Conservation (phyloP, 2,888 invertebrate species). For the Cantharis flavilabris region DNA sequence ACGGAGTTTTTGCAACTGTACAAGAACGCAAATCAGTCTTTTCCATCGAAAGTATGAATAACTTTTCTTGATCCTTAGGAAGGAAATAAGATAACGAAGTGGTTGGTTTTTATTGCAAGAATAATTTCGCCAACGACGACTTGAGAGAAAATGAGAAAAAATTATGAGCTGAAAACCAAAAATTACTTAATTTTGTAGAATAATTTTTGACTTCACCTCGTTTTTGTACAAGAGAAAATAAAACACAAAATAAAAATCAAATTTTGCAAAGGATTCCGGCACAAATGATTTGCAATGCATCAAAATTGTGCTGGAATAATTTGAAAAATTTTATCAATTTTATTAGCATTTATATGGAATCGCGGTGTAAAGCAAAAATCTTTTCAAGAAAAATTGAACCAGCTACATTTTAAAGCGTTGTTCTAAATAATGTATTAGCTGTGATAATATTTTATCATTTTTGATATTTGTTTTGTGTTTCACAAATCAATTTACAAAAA, state of each 20-base stretch:
- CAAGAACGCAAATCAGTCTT: constrained; percentile 31
- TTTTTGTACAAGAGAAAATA: background rate
- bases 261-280: background rate
- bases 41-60: background rate
- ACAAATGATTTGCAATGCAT: background rate
- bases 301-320: background rate
- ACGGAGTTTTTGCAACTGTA: constrained; percentile 51
- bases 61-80: background rate
- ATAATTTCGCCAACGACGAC: background rate
- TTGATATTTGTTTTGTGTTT: background rate
- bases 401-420: background rate
- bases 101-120: background rate
- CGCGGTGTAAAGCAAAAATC: background rate
- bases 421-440: background rate
- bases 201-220: background rate
- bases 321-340: background rate
- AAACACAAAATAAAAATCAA: background rate
- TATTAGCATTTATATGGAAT: background rate
- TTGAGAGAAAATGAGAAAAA: too few relatives aligned
- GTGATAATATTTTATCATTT: background rate
- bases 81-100: background rate
- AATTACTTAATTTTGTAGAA: background rate
- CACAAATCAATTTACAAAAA: background rate
- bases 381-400: background rate
- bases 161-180: background rate